A percentile compares a stretch with the other conserved stretches of the same genome.
phyloP scores from a whole-genome alignment of 2,888 invertebrate genomes.

The Drosophila antonietae region DNA sequence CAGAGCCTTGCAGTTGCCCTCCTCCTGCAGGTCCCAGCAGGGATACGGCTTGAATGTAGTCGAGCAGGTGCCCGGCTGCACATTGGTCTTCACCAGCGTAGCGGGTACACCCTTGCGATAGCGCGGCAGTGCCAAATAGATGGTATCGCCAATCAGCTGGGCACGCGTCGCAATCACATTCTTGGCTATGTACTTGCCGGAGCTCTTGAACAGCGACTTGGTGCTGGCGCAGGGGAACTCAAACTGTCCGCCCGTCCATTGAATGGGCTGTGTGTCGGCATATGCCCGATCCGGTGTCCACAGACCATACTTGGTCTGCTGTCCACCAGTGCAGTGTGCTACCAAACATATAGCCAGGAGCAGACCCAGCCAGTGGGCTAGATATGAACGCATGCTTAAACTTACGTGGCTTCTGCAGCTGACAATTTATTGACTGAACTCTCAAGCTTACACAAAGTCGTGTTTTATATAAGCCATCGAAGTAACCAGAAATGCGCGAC shows the following conservation, averaged over 20 bases:
- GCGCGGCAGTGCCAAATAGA: slow-evolving; percentile 87
- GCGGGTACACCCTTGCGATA: slow-evolving; percentile 88
- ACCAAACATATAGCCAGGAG: slow-evolving; percentile 29
- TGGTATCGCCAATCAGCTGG: slow-evolving; percentile 86
- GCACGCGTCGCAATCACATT: slow-evolving; percentile 87
- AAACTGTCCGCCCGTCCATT: slow-evolving; percentile 85
- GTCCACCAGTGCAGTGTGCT: slow-evolving; percentile 20
- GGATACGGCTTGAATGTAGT: slow-evolving; percentile 87
- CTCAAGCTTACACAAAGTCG: slow-evolving; percentile 20
- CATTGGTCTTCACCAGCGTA: slow-evolving; percentile 87
- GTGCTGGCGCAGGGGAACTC: slow-evolving; percentile 86
- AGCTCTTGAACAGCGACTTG: slow-evolving; percentile 86
- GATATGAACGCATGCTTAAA: slow-evolving; percentile 37
- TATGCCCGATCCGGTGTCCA: slow-evolving; percentile 77
- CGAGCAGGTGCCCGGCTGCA: slow-evolving; percentile 85
- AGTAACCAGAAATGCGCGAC: slow-evolving; percentile 45
- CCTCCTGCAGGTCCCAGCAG: slow-evolving; percentile 88
- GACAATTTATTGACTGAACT: slow-evolving; percentile 28
- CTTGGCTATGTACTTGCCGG: slow-evolving; percentile 86
- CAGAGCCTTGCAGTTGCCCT: slow-evolving; percentile 87
- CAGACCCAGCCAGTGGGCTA: slow-evolving; percentile 36
- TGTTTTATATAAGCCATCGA: slow-evolving; percentile 62
- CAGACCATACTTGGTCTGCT: slow-evolving; percentile 80
- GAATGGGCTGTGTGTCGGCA: slow-evolving; percentile 74
- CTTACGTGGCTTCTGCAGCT: slow-evolving; percentile 14